Base-by-base conservation (phyloP, 2,113 vertebrate species). In the Lampris incognitus region DNA sequence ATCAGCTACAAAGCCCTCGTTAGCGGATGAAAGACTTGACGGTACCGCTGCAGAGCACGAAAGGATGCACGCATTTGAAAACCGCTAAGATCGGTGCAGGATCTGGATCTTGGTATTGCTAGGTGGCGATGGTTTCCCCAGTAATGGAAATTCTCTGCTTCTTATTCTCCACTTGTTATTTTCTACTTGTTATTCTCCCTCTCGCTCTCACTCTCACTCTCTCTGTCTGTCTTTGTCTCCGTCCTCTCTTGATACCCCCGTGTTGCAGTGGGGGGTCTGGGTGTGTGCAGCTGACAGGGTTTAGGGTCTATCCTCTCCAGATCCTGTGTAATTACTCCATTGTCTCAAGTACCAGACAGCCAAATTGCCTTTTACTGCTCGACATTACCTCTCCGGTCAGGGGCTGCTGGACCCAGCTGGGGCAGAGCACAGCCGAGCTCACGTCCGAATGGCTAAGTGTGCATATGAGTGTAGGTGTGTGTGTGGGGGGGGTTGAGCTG, bases 321-420 rank as follows among this genome's bases (percentile, higher is more conserved):
- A 87, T 83, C 91, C 89, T 92, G 79, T 86, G 72, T 91, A 69
- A 80, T 93, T 93, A 94, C 84, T 89, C 66, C 72, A 81, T 90
- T 92, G 90, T 92, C 93, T 86, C 85, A 88, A 71, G 84, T 87
- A 66, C 86, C 87, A 85, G 57, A 92, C 6, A 42, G 85, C 78
- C 55, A 69, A 5, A 62, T 70, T 69, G 62, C 48, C 75, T 70
- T 80, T 81, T 74, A 70, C 68, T 66, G 79, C 57, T 11, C 52
- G 51, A 69, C 71, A 55, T 71, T 64, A 52, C 49, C 80, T 74
- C 65, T 90, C 2, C 4, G 72, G 66, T 87, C 73, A 85, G 87
- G 82, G 92, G 69, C 75, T 86, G 88, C 1, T 60, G 93, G 52
- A 78, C 84, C 89, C 87, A 88, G 85, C 91, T 89, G 89, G 89